Percentiles rank a stretch among this genome's conserved stretches.
Conservation (phyloP, 1,140 invertebrate species). For the Caenorhabditis tropicalis region DNA sequence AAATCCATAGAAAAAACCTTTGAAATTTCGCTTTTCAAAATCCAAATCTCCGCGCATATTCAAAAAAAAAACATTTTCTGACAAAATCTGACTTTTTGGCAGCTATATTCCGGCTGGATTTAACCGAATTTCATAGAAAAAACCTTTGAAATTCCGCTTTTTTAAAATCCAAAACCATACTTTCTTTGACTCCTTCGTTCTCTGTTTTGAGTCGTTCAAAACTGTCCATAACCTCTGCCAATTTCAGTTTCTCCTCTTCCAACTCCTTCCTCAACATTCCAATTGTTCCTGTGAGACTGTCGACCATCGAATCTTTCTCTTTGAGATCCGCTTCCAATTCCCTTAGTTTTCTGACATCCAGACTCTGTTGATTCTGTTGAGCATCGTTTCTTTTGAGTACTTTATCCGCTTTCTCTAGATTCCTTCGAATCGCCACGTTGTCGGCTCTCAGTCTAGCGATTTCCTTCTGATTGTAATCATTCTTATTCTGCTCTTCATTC, state of each 20-base stretch:
- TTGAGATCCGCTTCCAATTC: conserved; percentile 25
- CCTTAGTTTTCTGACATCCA: neutral
- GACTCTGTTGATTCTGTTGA: conserved; percentile 2
- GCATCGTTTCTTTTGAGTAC: neutral
- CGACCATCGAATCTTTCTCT: conserved; percentile 18
- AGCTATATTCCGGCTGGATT: no score
- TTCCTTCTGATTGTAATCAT: conserved; percentile 9
- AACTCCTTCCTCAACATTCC: neutral
- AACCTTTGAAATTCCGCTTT: no score
- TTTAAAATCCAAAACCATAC: neutral
- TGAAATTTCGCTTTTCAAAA: neutral
- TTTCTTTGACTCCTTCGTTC: neutral
- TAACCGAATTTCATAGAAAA: no score
- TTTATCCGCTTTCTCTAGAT: neutral
- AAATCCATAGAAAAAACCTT: neutral
- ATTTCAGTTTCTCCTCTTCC: neutral
- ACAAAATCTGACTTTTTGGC: no score
- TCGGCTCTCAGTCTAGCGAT: neutral
- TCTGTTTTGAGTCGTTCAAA: neutral
- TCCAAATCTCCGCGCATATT: neutral
- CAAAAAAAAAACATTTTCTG: no score
- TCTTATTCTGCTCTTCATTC: neutral
- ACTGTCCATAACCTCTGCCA: neutral
- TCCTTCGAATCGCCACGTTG: neutral
- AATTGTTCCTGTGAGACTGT: neutral